These are phyloP conservation scores for Malurus elegans DNA, from an alignment of 2,113 vertebrate species.

Conservation along the genomic window DNA sequence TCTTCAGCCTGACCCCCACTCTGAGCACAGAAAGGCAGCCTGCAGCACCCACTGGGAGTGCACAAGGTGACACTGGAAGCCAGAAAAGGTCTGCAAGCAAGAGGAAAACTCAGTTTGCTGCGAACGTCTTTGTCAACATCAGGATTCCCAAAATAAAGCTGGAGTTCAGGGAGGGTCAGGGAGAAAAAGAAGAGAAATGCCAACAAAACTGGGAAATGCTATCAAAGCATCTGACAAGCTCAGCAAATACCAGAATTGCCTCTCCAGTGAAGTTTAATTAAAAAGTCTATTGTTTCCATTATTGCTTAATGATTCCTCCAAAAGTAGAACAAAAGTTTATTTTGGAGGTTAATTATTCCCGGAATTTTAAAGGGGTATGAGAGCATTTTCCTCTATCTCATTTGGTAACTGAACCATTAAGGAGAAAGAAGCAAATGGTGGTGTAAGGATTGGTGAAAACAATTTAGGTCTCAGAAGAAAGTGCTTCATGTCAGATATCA, in stretches of 20 bases:
- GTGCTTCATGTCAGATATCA: not conserved
- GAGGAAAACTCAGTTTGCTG: not conserved
- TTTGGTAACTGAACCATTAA: conserved; percentile 8
- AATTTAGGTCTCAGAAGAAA: conserved; percentile 6
- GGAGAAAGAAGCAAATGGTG: not conserved
- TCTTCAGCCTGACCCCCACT: not conserved
- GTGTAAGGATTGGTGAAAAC: not conserved
- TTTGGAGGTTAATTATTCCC: conserved; percentile 48
- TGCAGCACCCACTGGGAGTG: accelerated
- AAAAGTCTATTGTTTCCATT: conserved; percentile 30
- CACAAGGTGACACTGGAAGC: not conserved
- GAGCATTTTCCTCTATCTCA: not conserved
- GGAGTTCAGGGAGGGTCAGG: not conserved
- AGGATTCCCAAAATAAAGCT: not conserved
- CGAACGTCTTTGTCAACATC: not conserved
- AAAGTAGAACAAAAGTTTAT: conserved; percentile 17
- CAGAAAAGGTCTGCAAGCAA: not conserved
- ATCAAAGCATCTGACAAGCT: not conserved
- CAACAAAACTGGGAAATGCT: not conserved
- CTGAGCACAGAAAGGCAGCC: not conserved
- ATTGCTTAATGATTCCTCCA: conserved; percentile 39
- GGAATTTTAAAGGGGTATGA: conserved; percentile 27
- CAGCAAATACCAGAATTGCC: conserved; percentile 28
- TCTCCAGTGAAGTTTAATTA: conserved; percentile 50
- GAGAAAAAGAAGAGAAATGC: not conserved